A percentile compares a stretch with the other conserved stretches of the same genome.
These are phyloP conservation scores for Neodiprion virginianus DNA, from an alignment of 1,140 invertebrate genomes.

Conservation along the genomic window DNA sequence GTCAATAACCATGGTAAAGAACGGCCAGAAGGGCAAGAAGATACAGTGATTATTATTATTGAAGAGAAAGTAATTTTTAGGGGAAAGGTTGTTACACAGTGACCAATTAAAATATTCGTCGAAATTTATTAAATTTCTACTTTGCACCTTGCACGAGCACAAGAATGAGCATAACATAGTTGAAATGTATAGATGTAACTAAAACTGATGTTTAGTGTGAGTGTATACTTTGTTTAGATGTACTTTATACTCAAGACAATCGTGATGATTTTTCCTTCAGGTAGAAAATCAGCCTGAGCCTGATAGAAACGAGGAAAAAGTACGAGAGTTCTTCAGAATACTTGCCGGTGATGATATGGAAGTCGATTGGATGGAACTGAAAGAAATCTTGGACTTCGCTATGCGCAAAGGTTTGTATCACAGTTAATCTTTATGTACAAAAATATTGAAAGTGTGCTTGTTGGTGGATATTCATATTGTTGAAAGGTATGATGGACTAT, in stretches of 20 bases:
- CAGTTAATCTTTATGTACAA: conserved; percentile 8
- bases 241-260: background rate
- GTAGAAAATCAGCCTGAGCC: conserved; percentile 57
- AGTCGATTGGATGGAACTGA: conserved; percentile 93
- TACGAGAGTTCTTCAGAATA: conserved; percentile 82
- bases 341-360: conserved; percentile 91
- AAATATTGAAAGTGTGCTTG: too few species aligned
- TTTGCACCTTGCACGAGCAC: too few species aligned
- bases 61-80: conserved; percentile 8
- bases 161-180: too few species aligned
- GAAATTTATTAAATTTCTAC: conserved; percentile 6
- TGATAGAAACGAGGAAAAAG: conserved; percentile 65
- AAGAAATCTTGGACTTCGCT: conserved; percentile 90
- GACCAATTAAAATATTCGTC: conserved; percentile 4
- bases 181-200: too few species aligned
- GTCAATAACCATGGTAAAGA: conserved; percentile 38
- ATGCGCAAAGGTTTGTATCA: conserved; percentile 80
- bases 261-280: conserved; percentile 26
- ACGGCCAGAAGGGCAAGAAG: conserved; percentile 31
- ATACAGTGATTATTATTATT: conserved; percentile 37
- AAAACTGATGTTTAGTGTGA: too few species aligned
- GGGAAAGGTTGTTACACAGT: conserved; percentile 13
- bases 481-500: too few species aligned
- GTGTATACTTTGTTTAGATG: background rate
- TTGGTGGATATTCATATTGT: too few species aligned